Percentiles rank a stretch among this genome's conserved stretches.
Evolutionary conservation across 2,888 invertebrate species (phyloP).

Genomic region (Lamellibrachia satsuma): DNA sequence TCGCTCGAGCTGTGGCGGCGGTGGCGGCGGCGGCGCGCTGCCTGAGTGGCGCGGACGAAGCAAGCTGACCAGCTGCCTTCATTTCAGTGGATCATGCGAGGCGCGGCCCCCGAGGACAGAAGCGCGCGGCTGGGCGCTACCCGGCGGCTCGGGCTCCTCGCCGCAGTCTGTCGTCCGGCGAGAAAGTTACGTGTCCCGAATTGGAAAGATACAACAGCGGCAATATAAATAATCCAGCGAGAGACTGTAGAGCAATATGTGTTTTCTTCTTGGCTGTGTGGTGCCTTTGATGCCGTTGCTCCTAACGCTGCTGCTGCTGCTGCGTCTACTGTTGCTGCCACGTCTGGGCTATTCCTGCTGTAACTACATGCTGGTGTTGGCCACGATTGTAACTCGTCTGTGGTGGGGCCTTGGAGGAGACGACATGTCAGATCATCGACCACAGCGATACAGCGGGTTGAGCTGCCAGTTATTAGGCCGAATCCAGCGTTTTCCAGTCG

Average conservation of each 20-base stretch:
- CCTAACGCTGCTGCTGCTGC: neutral
- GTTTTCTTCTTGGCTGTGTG: neutral
- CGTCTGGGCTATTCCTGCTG: neutral
- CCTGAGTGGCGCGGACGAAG: neutral
- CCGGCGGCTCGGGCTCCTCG: neutral
- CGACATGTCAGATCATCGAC: slow-evolving; percentile 10
- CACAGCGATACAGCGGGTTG: neutral
- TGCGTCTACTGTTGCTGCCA: neutral
- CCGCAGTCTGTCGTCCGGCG: neutral
- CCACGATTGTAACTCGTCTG: neutral
- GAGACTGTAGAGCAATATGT: neutral
- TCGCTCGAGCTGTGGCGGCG: neutral
- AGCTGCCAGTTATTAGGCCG: neutral
- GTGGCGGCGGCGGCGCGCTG: neutral
- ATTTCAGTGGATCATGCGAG: neutral
- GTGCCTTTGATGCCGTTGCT: neutral
- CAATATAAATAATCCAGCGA: slow-evolving; percentile 6
- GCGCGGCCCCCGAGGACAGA: neutral
- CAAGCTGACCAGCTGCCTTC: slow-evolving; percentile 4
- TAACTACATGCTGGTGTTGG: neutral
- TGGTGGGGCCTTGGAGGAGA: neutral
- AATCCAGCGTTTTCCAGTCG: slow-evolving; percentile 3
- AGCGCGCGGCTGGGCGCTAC: neutral
- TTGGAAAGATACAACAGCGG: neutral
- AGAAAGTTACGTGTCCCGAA: slow-evolving; percentile 3